Evolutionary conservation across 2,113 vertebrate genomes (phyloP).

Genomic region (Condylura cristata): DNA sequence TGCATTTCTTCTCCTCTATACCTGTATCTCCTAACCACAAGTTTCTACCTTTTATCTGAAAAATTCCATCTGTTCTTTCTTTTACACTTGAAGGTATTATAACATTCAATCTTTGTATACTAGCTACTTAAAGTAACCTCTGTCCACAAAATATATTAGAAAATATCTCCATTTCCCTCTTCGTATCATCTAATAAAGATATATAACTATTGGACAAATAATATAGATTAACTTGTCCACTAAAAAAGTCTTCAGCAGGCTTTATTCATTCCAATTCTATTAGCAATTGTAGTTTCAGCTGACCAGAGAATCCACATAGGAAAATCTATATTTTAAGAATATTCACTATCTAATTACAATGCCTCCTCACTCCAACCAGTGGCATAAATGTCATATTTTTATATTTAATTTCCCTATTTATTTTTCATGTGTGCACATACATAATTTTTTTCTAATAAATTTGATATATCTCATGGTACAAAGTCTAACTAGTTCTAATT

Average conservation of each 20-base stretch:
- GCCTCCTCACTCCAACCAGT: conserved; percentile 61
- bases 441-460: conserved; percentile 83
- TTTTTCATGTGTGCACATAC: conserved; percentile 67
- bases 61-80: background rate
- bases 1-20: background rate
- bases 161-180: background rate
- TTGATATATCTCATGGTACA: conserved; percentile 73
- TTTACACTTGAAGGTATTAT: background rate
- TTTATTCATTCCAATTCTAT: conserved; percentile 23
- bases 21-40: background rate
- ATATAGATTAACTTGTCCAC: background rate
- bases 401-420: conserved; percentile 80
- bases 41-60: background rate
- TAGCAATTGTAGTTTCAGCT: conserved; percentile 38
- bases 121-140: background rate
- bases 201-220: background rate
- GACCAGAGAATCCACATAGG: conserved; percentile 2
- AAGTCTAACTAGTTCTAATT: conserved; percentile 84
- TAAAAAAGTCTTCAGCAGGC: background rate
- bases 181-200: background rate
- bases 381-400: conserved; percentile 75
- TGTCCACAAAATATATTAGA: background rate
- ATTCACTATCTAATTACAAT: conserved; percentile 74
- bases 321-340: conserved; percentile 56
- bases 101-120: background rate